Evolutionary conservation across 2,113 vertebrate genomes (phyloP), one percentile per base, ranked within the genome.

Genomic region (Columbina picui): DNA sequence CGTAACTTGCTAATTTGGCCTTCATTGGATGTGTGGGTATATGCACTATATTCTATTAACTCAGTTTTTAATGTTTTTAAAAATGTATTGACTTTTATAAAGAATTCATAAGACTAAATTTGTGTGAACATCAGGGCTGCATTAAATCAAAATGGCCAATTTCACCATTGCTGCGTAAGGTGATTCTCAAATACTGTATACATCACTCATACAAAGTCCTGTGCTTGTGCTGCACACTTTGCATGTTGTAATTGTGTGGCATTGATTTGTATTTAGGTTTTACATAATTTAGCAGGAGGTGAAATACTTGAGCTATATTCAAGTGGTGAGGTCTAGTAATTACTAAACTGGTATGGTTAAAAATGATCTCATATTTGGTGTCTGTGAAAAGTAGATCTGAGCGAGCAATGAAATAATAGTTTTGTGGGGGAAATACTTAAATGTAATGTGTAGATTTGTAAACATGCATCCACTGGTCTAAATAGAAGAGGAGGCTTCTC

Each of bases 111-210:
- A 57, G 43, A 75, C 23, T 26, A 60, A 84, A 75, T 81, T 90
- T 1, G 30, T 73, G 76, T 49, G 26, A 74, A 60, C 1, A 0
- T 23, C 36, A 94, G 56, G 56, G 57, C 38, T 71, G 65, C 64
- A 50, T 80, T 59, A 59, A 69, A 27, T 81, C 12, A 45, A 67
- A 93, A 78, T 34, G 32, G 56, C 38, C 59, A 8, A 19, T 84
- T 96, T 98, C 95, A 97, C 95, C 97, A 93, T 92, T 97, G 34
- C 97, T 97, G 93, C 94, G 92, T 39, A 59, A 38, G 10, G 6
- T 23, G 38, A 92, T 97, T 97, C 97, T 98, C 97, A 97, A 96
- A 86, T 96, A 82, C 85, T 29, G 6, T 67, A 6, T 49, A 70
- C 55, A 34, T 94, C 84, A 68, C 77, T 80, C 38, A 55, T 34